Conservation (phyloP, 2,888 invertebrate genomes). For the Drosophila falleni region DNA sequence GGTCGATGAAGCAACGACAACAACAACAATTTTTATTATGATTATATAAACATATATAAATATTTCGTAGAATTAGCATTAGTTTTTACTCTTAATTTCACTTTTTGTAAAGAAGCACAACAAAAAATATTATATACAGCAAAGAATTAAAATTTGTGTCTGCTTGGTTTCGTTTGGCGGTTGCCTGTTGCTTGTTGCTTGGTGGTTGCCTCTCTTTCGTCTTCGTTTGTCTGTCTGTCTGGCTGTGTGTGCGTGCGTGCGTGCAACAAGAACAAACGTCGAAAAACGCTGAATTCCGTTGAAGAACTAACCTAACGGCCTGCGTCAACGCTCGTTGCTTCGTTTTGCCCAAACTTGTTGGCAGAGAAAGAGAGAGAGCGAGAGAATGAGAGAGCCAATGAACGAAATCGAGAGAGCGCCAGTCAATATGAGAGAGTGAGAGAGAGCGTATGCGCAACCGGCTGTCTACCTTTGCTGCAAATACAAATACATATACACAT, state of each 20-base stretch:
- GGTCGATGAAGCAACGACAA: slow-evolving; percentile 59
- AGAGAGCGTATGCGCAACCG: slow-evolving; percentile 18
- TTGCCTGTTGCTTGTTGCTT: slow-evolving; percentile 18
- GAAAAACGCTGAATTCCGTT: slow-evolving; percentile 69
- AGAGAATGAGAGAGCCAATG: slow-evolving; percentile 11
- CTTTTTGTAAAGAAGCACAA: slow-evolving; percentile 28
- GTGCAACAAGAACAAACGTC: slow-evolving; percentile 61
- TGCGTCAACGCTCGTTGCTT: slow-evolving; percentile 45
- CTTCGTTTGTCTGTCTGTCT: neutral
- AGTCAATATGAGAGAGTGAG: neutral
- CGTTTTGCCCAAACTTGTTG: slow-evolving; percentile 51
- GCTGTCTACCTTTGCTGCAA: slow-evolving; percentile 42
- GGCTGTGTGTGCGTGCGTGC: slow-evolving; percentile 9
- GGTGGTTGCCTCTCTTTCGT: slow-evolving; percentile 18
- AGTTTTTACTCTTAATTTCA: slow-evolving; percentile 15
- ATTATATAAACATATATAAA: neutral
- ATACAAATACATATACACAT: neutral
- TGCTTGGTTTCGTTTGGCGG: slow-evolving; percentile 5
- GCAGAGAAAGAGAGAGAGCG: slow-evolving; percentile 25
- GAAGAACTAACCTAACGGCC: slow-evolving; percentile 70
- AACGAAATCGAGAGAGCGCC: neutral
- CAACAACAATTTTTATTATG: slow-evolving; percentile 25
- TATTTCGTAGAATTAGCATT: slow-evolving; percentile 6
- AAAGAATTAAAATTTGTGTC: slow-evolving; percentile 17
- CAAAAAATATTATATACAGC: slow-evolving; percentile 10